Base-by-base conservation (phyloP, 2,113 vertebrate genomes). In the Corythoichthys intestinalis region DNA sequence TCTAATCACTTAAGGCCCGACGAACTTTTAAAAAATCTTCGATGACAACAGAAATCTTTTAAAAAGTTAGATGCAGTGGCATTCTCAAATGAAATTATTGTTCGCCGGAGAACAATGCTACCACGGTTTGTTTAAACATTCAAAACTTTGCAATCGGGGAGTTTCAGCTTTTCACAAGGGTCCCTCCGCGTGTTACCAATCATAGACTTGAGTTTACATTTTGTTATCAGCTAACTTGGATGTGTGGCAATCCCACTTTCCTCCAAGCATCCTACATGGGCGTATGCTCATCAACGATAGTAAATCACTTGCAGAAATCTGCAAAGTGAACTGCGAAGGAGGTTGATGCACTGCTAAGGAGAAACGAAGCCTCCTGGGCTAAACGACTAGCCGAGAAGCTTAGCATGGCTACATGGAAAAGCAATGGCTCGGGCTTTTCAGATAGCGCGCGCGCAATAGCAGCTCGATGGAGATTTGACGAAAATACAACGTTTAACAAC, bases 371-470 rank as follows among this genome's bases (percentile, higher is more conserved):
- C 49, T 9, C 2, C 63, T 69, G 70, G 66, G 75, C 75, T 69
- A 54, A 59, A 44, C 37, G 34, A 28, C 72, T 80, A 79, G 58
- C 71, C 47, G 49, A 34, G 56, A 79, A 70, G 77, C 74, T 77
- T 75, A 79, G 79, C 74, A 69, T 66, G 48, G 48, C 68, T 38
- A 41, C 52, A 78, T 50, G 60, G 44, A 80, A 60, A 69, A 76
- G 81, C 81, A 41, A 46, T 17, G 71, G 37, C 62, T 61, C 52
- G 35, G 70, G 75, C 75, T 65, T 73, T 41, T 48, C 66, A 65
- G 71, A 71, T 83, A 85, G 39, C 69, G 81, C 86, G 74, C 79
- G 82, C 74, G 73, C 79, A 77, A 61, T 52, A 68, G 50, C 0
- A 41, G 41, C 64, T 56, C 39, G 11, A 7, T 17, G 9, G 17